Percentiles rank a stretch among this genome's conserved stretches.
These are phyloP conservation scores for Sphecodes monilicornis DNA, from an alignment of 2,888 invertebrate species.

Conservation along the genomic window DNA sequence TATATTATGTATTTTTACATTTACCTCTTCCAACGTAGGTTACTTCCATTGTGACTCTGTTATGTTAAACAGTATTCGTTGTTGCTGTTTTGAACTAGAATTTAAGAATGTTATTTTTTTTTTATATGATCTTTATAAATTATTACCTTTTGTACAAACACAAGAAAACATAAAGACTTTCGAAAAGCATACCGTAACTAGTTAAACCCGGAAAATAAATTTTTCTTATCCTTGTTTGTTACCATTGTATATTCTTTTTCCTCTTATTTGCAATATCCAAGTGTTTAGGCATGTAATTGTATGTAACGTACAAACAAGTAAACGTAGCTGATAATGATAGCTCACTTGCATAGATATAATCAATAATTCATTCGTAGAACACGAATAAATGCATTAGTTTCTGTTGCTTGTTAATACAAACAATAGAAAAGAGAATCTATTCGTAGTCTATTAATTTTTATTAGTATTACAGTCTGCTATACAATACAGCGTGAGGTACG, in stretches of 20 bases:
- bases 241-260: too few relatives aligned
- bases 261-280: too few relatives aligned
- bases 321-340: not conserved
- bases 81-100: constrained; percentile 33
- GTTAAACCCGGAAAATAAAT: not conserved
- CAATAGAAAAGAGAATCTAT: not conserved
- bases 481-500: constrained; percentile 18
- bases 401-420: not conserved
- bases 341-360: not conserved
- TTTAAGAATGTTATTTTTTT: constrained; percentile 38
- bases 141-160: constrained; percentile 30
- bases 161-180: constrained; percentile 3
- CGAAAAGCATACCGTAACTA: not conserved
- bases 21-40: not conserved
- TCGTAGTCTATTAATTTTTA: constrained; percentile 37
- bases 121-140: constrained; percentile 34
- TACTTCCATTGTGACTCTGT: constrained; percentile 38
- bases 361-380: not conserved
- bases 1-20: not conserved
- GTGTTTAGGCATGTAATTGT: too few relatives aligned
- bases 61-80: constrained; percentile 51
- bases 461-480: constrained; percentile 15
- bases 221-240: not conserved
- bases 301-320: too few relatives aligned
- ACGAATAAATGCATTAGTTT: not conserved